These are phyloP conservation scores for Amblyopsis hoosieri DNA, from an alignment of 2,797 vertebrate species.

Conservation along the genomic window DNA sequence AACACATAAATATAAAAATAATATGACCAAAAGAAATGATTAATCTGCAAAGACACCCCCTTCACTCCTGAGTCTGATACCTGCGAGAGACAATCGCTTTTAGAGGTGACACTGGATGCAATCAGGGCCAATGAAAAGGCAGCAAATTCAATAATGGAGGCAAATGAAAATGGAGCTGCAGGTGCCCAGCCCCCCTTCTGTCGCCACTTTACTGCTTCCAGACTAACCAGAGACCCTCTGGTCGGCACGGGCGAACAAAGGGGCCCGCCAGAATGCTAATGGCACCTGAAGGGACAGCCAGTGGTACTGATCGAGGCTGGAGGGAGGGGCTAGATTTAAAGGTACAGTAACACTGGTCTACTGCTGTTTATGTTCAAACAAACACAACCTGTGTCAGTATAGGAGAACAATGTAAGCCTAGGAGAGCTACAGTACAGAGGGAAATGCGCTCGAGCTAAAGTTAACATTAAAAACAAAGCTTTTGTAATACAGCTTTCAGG, in stretches of 20 bases:
- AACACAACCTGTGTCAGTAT: too few species aligned
- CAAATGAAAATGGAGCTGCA: conserved; percentile 73
- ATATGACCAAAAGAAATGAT: too few species aligned
- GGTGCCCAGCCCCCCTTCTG: conserved; percentile 69
- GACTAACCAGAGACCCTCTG: conserved; percentile 68
- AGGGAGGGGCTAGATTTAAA: not conserved
- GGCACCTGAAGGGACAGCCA: conserved; percentile 21
- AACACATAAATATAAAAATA: too few species aligned
- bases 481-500: too few species aligned
- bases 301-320: conserved; percentile 5
- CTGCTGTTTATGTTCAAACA: too few species aligned
- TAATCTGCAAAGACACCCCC: too few species aligned
- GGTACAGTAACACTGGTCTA: too few species aligned
- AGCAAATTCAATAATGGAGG: conserved; percentile 74
- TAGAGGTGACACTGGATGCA: conserved; percentile 69
- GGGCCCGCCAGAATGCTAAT: conserved; percentile 67
- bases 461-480: too few species aligned
- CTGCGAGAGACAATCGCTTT: conserved; percentile 33
- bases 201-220: conserved; percentile 70
- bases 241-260: conserved; percentile 71
- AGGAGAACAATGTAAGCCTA: too few species aligned
- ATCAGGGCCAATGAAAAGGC: too few species aligned
- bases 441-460: too few species aligned
- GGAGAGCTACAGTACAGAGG: too few species aligned
- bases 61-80: conserved; percentile 18